Evolutionary conservation across 1,140 invertebrate genomes (phyloP).

Genomic region (Archivesica marissinica): DNA sequence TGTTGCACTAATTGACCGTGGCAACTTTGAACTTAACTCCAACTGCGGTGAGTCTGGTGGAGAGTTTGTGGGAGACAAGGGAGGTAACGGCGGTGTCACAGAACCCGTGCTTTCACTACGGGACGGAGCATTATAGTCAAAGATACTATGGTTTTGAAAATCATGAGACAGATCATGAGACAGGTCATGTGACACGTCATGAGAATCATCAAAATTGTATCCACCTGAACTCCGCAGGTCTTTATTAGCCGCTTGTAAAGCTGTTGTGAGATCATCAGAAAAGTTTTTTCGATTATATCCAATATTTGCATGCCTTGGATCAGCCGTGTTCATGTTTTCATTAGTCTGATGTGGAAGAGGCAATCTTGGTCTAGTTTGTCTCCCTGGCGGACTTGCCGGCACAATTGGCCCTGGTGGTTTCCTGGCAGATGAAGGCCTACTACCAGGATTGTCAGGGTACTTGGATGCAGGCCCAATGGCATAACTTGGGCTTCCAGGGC

Average conservation of each 20-base stretch:
- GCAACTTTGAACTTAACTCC: conserved; percentile 53
- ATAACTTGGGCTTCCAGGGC: conserved; percentile 41
- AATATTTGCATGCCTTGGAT: background rate
- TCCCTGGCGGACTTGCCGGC: background rate
- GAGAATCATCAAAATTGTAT: conserved; percentile 49
- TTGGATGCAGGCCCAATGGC: conserved; percentile 73
- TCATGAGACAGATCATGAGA: conserved; percentile 49
- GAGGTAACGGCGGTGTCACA: conserved; percentile 72
- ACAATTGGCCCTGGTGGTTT: background rate
- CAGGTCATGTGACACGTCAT: conserved; percentile 42
- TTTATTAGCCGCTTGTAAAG: conserved; percentile 17
- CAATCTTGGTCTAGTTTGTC: conserved; percentile 9
- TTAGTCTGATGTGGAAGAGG: conserved; percentile 35
- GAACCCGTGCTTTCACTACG: conserved; percentile 62
- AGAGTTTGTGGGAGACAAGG: conserved; percentile 67
- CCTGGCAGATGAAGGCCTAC: conserved; percentile 53
- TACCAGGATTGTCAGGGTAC: conserved; percentile 69
- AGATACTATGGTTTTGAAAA: conserved; percentile 58
- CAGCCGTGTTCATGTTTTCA: background rate
- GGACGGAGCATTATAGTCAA: conserved; percentile 55
- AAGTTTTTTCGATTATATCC: background rate
- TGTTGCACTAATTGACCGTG: conserved; percentile 63
- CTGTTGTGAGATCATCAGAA: conserved; percentile 24
- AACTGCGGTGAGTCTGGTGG: conserved; percentile 55
- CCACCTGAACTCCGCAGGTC: background rate